These are phyloP conservation scores for Cryptotis parvus DNA, from an alignment of 2,113 vertebrate genomes.

Conservation along the genomic window DNA sequence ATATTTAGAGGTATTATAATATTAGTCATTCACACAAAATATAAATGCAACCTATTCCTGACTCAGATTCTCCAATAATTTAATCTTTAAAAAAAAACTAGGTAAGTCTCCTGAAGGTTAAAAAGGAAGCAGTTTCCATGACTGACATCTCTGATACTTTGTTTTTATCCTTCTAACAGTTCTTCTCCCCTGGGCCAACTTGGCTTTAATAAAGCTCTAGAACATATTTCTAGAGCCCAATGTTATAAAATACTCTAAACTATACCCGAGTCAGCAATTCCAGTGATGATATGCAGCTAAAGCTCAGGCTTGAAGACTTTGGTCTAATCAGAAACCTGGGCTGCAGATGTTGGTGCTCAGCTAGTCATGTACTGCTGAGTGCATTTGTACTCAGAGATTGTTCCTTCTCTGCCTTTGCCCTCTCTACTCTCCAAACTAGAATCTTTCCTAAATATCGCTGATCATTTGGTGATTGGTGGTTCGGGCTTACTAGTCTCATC, in stretches of 20 bases:
- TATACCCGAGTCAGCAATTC: not conserved
- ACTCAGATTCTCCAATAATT: not conserved
- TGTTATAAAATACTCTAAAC: not conserved
- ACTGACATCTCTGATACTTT: not conserved
- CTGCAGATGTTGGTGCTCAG: not conserved
- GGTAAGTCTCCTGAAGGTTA: not conserved
- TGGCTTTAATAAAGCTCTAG: not conserved
- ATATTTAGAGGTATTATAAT: not conserved
- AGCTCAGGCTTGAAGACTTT: not conserved
- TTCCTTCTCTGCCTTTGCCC: not conserved
- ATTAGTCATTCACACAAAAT: not conserved
- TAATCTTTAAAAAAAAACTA: not conserved
- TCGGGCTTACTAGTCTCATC: not conserved
- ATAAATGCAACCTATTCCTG: not conserved
- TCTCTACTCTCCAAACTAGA: not conserved
- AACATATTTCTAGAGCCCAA: not conserved
- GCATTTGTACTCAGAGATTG: fast-evolving
- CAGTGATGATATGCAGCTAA: not conserved
- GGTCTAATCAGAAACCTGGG: not conserved
- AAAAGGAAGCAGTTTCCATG: not conserved
- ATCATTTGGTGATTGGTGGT: no score
- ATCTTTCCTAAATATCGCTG: not conserved
- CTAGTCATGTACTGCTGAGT: no score
- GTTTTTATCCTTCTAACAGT: no score
- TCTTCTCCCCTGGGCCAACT: not conserved